phyloP scores from a whole-genome alignment of 2,113 vertebrate species.

The Fregata magnificens region DNA sequence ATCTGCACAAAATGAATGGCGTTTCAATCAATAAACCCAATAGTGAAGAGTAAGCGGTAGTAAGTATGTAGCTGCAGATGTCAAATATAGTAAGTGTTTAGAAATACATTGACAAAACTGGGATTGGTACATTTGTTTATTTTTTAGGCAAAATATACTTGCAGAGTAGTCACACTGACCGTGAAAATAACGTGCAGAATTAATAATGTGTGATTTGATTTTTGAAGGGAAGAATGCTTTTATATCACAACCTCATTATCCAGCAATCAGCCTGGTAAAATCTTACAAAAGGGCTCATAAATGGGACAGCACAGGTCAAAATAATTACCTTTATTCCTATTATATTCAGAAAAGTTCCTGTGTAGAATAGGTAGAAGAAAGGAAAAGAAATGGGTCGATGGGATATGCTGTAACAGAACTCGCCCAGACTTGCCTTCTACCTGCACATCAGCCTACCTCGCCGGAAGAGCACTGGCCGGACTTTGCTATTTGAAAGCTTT shows the following conservation, averaged over 20 bases:
- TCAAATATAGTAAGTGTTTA: conserved; percentile 50
- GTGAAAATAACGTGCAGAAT: conserved; percentile 53
- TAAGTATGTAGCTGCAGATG: conserved; percentile 21
- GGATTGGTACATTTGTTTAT: conserved; percentile 28
- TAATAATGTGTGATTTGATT: conserved; percentile 50
- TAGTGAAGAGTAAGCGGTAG: conserved; percentile 24
- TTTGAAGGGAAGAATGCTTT: conserved; percentile 50
- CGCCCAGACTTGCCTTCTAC: not conserved
- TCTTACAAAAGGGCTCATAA: not conserved
- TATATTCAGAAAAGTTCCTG: not conserved
- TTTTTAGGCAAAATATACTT: conserved; percentile 53
- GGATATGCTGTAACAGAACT: not conserved
- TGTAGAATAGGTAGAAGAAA: not conserved
- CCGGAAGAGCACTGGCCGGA: not conserved
- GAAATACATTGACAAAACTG: conserved; percentile 7
- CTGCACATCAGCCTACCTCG: not conserved
- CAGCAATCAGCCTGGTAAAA: conserved; percentile 48
- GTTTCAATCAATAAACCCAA: conserved; percentile 67
- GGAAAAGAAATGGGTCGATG: not conserved
- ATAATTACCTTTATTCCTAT: not conserved
- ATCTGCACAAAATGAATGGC: conserved; percentile 65
- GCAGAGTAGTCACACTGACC: conserved; percentile 48
- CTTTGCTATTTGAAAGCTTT: not conserved
- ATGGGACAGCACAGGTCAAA: conserved; percentile 2
- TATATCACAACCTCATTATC: conserved; percentile 47